These are phyloP conservation scores for western clawed frog (Xenopus tropicalis) DNA, from an alignment of 2,113 vertebrate genomes.

Conservation along the genomic window UCB_Xtro_10.0 CM004443.2:164455001-164455500, in stretches of 20 bases:
- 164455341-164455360: too few relatives aligned
- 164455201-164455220: conserved; percentile 4
- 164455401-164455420: too few relatives aligned
- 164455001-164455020: neutral
- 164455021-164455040: conserved; percentile 7
- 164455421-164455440: too few relatives aligned
- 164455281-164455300: too few relatives aligned
- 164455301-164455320: too few relatives aligned
- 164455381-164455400: too few relatives aligned
- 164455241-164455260: conserved; percentile 4
- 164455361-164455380: too few relatives aligned
- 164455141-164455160: neutral
- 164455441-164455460: too few relatives aligned
- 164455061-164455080: conserved; percentile 10
- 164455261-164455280: neutral
- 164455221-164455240: neutral
- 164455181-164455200: conserved; percentile 12
- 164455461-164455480: too few relatives aligned
- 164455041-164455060: conserved; percentile 10
- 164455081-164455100: conserved; percentile 16
- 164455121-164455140: conserved; percentile 5
- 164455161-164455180: neutral
- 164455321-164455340: too few relatives aligned
- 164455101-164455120: conserved; percentile 15
- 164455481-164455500: too few relatives aligned